These are phyloP conservation scores for Tetheella fluctuosa DNA, from an alignment of 2,888 invertebrate species.

Conservation along the genomic window DNA sequence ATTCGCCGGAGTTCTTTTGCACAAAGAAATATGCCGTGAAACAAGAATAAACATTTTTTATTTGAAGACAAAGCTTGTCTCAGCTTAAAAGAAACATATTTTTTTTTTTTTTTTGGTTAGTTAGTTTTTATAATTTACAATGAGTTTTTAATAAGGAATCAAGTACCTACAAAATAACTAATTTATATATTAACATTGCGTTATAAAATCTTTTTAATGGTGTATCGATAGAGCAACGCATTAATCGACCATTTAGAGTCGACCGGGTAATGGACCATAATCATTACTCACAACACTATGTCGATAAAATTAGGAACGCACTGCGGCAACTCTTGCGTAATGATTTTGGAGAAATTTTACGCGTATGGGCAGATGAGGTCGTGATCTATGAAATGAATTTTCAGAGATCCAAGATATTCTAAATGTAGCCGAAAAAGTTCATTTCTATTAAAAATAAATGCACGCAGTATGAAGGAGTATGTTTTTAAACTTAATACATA, in stretches of 20 bases:
- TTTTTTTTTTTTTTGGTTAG: not conserved
- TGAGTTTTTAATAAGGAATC: not conserved
- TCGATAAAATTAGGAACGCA: constrained; percentile 65
- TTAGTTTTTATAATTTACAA: not conserved
- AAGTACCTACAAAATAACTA: not conserved
- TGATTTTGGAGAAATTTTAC: constrained; percentile 42
- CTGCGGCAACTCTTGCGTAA: constrained; percentile 54
- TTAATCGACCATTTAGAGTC: constrained; percentile 63
- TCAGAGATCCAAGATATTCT: constrained; percentile 11
- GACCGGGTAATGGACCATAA: constrained; percentile 61
- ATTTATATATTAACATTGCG: not conserved
- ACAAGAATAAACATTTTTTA: not conserved
- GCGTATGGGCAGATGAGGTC: not conserved
- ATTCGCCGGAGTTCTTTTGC: not conserved
- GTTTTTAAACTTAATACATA: no score
- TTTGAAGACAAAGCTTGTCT: not conserved
- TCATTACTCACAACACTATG: constrained; percentile 57
- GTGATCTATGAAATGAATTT: constrained; percentile 25
- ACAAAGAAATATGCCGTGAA: not conserved
- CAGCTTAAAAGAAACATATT: not conserved
- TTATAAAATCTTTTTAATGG: not conserved
- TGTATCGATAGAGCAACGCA: constrained; percentile 28
- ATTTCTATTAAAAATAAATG: no score
- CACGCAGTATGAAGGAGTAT: no score
- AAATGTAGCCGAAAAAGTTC: no score